phyloP scores from a whole-genome alignment of 1,140 invertebrate genomes.

The Euura saliciscinereae region DNA sequence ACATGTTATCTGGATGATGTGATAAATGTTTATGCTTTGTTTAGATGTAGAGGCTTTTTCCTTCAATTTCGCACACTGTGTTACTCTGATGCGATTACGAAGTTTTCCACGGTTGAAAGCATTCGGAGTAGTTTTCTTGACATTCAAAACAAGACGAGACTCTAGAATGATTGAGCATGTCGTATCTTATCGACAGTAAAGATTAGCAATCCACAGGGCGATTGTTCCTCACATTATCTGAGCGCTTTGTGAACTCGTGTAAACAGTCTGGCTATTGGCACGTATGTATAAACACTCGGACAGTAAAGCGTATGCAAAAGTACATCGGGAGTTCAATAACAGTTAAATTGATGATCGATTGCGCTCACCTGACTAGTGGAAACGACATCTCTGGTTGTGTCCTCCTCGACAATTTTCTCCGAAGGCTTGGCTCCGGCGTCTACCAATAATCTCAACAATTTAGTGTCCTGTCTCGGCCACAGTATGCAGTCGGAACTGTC shows the following conservation, averaged over 20 bases:
- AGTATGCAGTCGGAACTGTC: conserved; percentile 57
- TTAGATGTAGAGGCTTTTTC: too few relatives aligned
- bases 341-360: not conserved
- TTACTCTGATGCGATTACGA: too few relatives aligned
- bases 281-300: conserved; percentile 7
- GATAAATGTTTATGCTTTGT: too few relatives aligned
- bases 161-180: not conserved
- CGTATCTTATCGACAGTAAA: conserved; percentile 9
- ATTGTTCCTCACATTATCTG: conserved; percentile 1
- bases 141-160: conserved; percentile 8
- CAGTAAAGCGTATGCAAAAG: conserved; percentile 16
- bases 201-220: conserved; percentile 7
- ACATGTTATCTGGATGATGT: not conserved
- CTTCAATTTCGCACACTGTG: too few relatives aligned
- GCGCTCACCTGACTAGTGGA: conserved; percentile 59
- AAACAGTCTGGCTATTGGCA: not conserved
- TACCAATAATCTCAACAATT: conserved; percentile 68
- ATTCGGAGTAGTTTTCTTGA: not conserved
- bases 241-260: conserved; percentile 11
- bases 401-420: conserved; percentile 58
- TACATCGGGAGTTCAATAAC: not conserved
- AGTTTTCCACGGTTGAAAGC: too few relatives aligned
- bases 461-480: conserved; percentile 63
- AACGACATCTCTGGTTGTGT: conserved; percentile 56
- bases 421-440: conserved; percentile 69